These are phyloP conservation scores for Polypterus bichir DNA, from an alignment of 2,113 vertebrate species.

Conservation along the genomic window DNA sequence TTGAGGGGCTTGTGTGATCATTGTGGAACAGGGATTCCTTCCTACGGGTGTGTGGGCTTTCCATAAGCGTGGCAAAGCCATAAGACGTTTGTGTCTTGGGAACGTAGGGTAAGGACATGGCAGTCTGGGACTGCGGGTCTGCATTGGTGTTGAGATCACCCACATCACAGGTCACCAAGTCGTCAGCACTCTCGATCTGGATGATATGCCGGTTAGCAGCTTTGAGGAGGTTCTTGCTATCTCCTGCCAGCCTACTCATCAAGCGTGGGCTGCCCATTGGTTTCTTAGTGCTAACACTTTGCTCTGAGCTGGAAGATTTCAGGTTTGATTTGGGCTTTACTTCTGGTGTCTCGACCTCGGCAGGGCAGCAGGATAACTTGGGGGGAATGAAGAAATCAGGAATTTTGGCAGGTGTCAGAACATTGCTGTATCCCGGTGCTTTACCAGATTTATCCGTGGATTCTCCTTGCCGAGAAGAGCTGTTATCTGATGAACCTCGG, in stretches of 20 bases:
- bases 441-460: conserved; percentile 39
- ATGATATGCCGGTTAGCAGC: conserved; percentile 79
- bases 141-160: conserved; percentile 54
- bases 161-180: conserved; percentile 48
- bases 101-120: conserved; percentile 80
- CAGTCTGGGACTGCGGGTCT: conserved; percentile 73
- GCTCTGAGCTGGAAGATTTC: conserved; percentile 58
- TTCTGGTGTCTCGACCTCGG: conserved; percentile 48
- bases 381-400: conserved; percentile 94
- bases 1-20: conserved; percentile 70
- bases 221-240: conserved; percentile 66
- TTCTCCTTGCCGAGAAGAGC: conserved; percentile 47
- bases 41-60: conserved; percentile 87
- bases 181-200: conserved; percentile 85
- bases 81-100: conserved; percentile 91
- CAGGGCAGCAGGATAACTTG: conserved; percentile 60
- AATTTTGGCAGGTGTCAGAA: conserved; percentile 92
- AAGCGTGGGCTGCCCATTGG: conserved; percentile 65
- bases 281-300: conserved; percentile 50
- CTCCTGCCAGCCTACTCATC: conserved; percentile 54
- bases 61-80: conserved; percentile 78
- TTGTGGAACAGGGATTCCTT: conserved; percentile 91
- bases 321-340: conserved; percentile 38
- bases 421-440: conserved; percentile 72
- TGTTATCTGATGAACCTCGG: conserved; percentile 70